A percentile compares a stretch with the other conserved stretches of the same genome.
Conservation (phyloP, 2,113 vertebrate genomes). For the Grammomys surdaster region DNA sequence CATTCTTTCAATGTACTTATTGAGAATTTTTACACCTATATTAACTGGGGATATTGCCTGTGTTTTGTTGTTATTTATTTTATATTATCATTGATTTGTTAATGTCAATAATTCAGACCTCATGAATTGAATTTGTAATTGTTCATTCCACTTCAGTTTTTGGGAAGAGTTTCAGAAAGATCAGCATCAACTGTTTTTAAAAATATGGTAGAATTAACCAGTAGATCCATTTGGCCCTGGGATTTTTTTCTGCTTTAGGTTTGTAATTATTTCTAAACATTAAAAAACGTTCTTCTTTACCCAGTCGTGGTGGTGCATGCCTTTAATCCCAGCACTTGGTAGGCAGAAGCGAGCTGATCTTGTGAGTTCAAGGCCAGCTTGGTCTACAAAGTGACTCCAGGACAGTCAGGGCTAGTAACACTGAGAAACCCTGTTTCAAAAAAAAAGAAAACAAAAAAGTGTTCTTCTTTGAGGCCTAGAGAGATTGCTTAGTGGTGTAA, state of each 20-base stretch:
- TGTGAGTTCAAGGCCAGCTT: too few species aligned
- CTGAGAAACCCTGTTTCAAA: too few species aligned
- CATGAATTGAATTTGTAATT: neutral
- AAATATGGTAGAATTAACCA: neutral
- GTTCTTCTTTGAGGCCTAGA: neutral
- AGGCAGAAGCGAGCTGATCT: too few species aligned
- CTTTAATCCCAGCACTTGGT: too few species aligned
- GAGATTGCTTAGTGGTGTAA: neutral
- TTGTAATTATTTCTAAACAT: neutral
- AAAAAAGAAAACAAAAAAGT: too few species aligned
- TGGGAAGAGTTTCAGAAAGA: neutral
- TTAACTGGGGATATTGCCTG: neutral
- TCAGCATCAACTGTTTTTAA: neutral
- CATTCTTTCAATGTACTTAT: neutral
- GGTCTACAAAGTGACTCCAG: too few species aligned
- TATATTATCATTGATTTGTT: neutral
- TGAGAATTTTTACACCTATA: neutral
- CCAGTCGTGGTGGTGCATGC: too few species aligned
- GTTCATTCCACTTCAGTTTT: neutral
- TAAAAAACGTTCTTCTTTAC: neutral
- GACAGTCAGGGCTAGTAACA: too few species aligned
- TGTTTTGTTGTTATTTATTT: neutral
- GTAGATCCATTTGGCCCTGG: neutral
- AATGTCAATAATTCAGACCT: neutral
- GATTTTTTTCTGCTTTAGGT: neutral